phyloP scores from a whole-genome alignment of 2,113 vertebrate genomes.

The Hyla sarda region DNA sequence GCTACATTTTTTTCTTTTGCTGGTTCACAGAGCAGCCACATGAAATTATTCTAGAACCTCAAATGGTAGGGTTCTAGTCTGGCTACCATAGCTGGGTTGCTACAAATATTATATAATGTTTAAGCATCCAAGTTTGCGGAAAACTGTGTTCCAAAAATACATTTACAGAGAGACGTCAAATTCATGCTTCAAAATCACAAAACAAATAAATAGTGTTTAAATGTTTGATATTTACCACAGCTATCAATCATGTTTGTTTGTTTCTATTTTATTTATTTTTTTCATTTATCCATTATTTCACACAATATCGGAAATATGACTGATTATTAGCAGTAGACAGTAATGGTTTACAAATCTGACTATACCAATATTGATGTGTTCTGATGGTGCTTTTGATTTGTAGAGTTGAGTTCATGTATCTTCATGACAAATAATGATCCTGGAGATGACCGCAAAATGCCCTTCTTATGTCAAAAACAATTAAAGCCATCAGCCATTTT shows the following conservation, averaged over 20 bases:
- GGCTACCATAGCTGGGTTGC: neutral
- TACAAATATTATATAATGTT: neutral
- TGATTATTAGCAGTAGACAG: neutral
- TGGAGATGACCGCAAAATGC: neutral
- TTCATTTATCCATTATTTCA: neutral
- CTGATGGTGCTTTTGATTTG: neutral
- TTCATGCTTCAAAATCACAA: neutral
- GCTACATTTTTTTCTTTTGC: slow-evolving; percentile 64
- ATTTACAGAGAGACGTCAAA: neutral
- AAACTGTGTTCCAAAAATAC: slow-evolving; percentile 10
- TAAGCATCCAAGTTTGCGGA: neutral
- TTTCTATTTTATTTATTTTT: too few relatives aligned
- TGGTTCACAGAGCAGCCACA: slow-evolving; percentile 64
- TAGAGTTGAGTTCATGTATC: neutral
- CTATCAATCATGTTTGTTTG: neutral
- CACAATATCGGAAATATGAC: neutral
- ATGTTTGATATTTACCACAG: neutral
- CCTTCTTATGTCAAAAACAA: neutral
- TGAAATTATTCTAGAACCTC: slow-evolving; percentile 17
- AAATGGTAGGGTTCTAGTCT: neutral
- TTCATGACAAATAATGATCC: neutral
- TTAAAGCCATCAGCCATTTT: neutral
- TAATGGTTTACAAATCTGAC: neutral
- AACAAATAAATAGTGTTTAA: neutral
- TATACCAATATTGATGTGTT: neutral